Evolutionary conservation across 30 jellyfish, hydroid and myxozoan species (phyloP).

Genomic region (Nemopilema nomurai): DNA sequence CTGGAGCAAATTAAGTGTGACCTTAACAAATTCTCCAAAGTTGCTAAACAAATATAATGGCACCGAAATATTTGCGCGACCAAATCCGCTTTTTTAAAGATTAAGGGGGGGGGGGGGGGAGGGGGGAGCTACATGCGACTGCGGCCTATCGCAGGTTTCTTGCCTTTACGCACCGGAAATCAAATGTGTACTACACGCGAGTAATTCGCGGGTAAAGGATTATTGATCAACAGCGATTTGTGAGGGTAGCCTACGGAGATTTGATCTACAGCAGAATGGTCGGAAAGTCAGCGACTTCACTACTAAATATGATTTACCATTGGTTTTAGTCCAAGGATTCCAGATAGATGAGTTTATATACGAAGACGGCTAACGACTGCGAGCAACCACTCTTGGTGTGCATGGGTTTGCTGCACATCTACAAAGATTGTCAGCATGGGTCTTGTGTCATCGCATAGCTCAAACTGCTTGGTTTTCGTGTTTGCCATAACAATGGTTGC

Average conservation of each 20-base stretch:
- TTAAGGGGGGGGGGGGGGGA: no score
- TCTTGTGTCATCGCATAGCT: slow-evolving; percentile 22
- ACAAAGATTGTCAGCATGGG: slow-evolving; percentile 61
- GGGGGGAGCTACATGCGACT: no score
- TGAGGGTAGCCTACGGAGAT: background rate
- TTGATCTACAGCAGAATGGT: background rate
- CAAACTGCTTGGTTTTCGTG: slow-evolving; percentile 39
- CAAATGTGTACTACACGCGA: background rate
- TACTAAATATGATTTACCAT: background rate
- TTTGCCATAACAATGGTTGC: slow-evolving; percentile 23
- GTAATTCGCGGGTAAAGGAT: slow-evolving; percentile 8
- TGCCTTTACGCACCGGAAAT: slow-evolving; percentile 11
- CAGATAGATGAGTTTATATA: background rate
- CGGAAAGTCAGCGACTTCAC: background rate
- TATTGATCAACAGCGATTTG: slow-evolving; percentile 1
- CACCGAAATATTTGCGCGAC: no score
- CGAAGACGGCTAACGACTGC: background rate
- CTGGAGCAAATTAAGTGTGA: no score
- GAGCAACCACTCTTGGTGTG: slow-evolving; percentile 56
- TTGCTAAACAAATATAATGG: no score
- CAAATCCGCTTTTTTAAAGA: no score
- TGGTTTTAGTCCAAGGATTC: background rate
- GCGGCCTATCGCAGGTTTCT: no score
- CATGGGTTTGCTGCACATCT: slow-evolving; percentile 39
- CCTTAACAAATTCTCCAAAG: no score